Evolutionary conservation across 2,113 vertebrate genomes (phyloP), one percentile per base, ranked within the genome.

Genomic region (Polyodon spathula): DNA sequence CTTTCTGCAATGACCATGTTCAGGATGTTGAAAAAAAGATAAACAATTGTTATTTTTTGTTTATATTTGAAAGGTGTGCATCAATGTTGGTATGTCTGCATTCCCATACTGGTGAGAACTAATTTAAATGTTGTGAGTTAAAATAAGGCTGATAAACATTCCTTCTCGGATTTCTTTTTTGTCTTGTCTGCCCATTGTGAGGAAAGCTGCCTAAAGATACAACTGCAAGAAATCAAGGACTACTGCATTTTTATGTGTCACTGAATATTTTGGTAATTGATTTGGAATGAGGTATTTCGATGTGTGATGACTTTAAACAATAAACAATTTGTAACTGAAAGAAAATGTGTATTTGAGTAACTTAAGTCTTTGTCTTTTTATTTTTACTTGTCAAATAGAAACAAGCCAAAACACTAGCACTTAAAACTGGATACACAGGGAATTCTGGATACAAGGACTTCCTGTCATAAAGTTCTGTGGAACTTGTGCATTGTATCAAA

Each of bases 251-350:
- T 54, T 73, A 63, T 59, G 58, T 60, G 43, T 75, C 78, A 60
- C 61, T 64, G 40, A 44, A 66, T 63, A 63, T 60, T 67, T 76
- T 82, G 76, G 67, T 76, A 80, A 86, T 81, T 79, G 76, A 80
- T 82, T 84, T 88, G 80, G 79, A 86, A 72, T 71, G 76, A 85
- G 73, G 68, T 87, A 79, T 80, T 78, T 71, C 71, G 64, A 66
- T 84, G 83, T 84, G 79, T 84, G 81, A 81, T 54, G 74, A 84
- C 81, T 81, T 71, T 69, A 81, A 88, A 84, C 69, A 86, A 87
- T 92, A 93, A 93, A 94, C 60, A 77, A 74, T 90, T 90, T 90
- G 68, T 91, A 88, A 86, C 73, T 78, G 80, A 74, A 79, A 65
- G 27, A 27, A 27, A 27, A 27, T 27, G 27, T 27, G 27, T 27